phyloP scores from a whole-genome alignment of 2,113 vertebrate genomes.

The Xiphias gladius region DNA sequence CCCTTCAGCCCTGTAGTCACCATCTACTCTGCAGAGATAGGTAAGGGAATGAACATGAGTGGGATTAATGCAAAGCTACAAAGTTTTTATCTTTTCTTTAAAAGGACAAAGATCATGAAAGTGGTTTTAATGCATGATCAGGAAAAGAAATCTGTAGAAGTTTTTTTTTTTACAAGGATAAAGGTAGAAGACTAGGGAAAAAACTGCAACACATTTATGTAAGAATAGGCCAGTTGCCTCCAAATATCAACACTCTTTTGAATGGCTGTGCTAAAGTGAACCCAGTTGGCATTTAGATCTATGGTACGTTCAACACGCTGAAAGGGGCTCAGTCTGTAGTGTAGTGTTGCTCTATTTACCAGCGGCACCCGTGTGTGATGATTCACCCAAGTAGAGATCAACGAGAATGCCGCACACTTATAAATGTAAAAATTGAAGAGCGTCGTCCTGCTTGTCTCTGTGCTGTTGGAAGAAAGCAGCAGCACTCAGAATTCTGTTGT shows the following conservation, averaged over 20 bases:
- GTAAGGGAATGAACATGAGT: constrained; percentile 71
- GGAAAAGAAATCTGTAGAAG: constrained; percentile 28
- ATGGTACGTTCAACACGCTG: constrained; percentile 40
- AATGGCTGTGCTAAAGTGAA: constrained; percentile 47
- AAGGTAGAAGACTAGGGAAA: not conserved
- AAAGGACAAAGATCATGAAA: constrained; percentile 49
- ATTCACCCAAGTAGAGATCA: constrained; percentile 64
- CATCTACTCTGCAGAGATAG: constrained; percentile 94
- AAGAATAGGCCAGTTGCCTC: constrained; percentile 29
- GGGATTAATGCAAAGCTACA: constrained; percentile 17
- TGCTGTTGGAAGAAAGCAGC: constrained; percentile 33
- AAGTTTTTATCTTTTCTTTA: constrained; percentile 26
- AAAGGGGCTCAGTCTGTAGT: constrained; percentile 49
- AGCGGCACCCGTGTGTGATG: constrained; percentile 60
- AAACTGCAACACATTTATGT: constrained; percentile 41
- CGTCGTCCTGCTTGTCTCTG: constrained; percentile 62
- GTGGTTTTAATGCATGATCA: constrained; percentile 28
- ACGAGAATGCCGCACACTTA: constrained; percentile 39
- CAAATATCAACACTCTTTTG: constrained; percentile 59
- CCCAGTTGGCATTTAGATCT: constrained; percentile 71
- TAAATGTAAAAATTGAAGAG: constrained; percentile 62
- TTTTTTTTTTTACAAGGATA: constrained; percentile 4
- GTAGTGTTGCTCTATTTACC: constrained; percentile 55
- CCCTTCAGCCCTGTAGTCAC: constrained; percentile 91
- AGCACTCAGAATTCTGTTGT: constrained; percentile 68